These are phyloP conservation scores for Daktulosphaira vitifoliae DNA, from an alignment of 1,140 invertebrate species.

Conservation along the genomic window DNA sequence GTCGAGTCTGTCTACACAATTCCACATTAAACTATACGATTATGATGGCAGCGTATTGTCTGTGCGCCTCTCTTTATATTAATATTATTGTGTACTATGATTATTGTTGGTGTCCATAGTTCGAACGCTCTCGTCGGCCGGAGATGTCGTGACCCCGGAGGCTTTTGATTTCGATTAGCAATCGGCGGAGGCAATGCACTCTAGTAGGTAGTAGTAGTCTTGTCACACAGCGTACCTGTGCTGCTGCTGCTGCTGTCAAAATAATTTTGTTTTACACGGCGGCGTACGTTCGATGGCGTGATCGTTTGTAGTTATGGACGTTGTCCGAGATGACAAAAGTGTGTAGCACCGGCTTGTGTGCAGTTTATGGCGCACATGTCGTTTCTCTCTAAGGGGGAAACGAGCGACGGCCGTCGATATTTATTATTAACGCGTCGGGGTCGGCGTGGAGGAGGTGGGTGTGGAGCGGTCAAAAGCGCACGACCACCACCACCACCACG, in stretches of 20 bases:
- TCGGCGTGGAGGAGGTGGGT: no score
- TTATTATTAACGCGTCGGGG: slow-evolving; percentile 21
- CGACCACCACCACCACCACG: no score
- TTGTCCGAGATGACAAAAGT: not conserved
- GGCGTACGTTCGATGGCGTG: no score
- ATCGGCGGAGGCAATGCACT: no score
- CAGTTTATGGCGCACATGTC: slow-evolving; percentile 8
- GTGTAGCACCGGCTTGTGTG: no score
- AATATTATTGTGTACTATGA: slow-evolving; percentile 16
- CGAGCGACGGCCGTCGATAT: slow-evolving; percentile 2
- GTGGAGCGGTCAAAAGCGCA: no score
- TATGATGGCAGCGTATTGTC: slow-evolving; percentile 10
- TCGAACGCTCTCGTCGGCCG: not conserved
- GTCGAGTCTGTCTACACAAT: not conserved
- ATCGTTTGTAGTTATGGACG: no score
- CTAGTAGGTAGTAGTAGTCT: no score
- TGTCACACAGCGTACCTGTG: no score
- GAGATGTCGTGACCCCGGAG: not conserved
- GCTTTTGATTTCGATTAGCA: slow-evolving; percentile 14
- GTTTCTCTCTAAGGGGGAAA: slow-evolving; percentile 21
- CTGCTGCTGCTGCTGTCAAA: no score
- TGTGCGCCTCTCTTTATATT: not conserved
- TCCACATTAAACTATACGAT: not conserved
- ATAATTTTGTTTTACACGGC: no score
- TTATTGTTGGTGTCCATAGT: not conserved